Conservation (phyloP, 2,888 invertebrate genomes). For the Spicauda simplicius region DNA sequence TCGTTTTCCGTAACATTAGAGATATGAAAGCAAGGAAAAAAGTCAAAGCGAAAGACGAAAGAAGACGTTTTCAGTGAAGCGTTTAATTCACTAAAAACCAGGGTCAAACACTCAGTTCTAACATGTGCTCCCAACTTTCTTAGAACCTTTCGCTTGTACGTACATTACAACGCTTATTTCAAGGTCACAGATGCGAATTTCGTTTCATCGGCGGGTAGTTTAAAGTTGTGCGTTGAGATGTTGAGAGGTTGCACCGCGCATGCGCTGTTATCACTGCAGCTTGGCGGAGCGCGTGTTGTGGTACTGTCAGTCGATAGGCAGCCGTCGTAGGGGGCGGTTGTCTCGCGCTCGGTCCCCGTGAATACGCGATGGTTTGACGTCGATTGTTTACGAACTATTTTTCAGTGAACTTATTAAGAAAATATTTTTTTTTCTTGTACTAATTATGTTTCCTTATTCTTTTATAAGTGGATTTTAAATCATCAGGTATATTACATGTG, state of each 20-base stretch:
- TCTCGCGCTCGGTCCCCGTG: conserved; percentile 37
- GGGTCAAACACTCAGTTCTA: conserved; percentile 41
- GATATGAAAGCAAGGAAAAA: conserved; percentile 3
- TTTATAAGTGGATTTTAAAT: too few species aligned
- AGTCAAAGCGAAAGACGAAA: conserved; percentile 29
- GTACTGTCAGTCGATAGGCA: conserved; percentile 73
- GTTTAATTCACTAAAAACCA: conserved; percentile 42
- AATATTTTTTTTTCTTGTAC: neutral
- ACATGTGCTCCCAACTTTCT: conserved; percentile 47
- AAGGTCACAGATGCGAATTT: conserved; percentile 49
- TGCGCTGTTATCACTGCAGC: conserved; percentile 73
- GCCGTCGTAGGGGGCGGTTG: conserved; percentile 55
- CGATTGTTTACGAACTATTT: conserved; percentile 29
- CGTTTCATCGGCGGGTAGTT: conserved; percentile 40
- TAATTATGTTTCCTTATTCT: too few species aligned
- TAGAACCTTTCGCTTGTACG: conserved; percentile 37
- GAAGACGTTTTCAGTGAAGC: conserved; percentile 33
- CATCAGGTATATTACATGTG: conserved; percentile 6
- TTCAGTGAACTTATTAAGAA: conserved; percentile 23
- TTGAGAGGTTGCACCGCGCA: conserved; percentile 68
- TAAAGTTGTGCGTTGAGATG: conserved; percentile 53
- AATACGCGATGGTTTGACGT: conserved; percentile 1
- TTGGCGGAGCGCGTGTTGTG: conserved; percentile 62
- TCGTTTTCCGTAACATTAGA: conserved; percentile 16
- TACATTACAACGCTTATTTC: conserved; percentile 40